Evolutionary conservation across 2,888 invertebrate species (phyloP), one percentile per base, ranked within the genome.

Genomic region (Diogma glabrata): DNA sequence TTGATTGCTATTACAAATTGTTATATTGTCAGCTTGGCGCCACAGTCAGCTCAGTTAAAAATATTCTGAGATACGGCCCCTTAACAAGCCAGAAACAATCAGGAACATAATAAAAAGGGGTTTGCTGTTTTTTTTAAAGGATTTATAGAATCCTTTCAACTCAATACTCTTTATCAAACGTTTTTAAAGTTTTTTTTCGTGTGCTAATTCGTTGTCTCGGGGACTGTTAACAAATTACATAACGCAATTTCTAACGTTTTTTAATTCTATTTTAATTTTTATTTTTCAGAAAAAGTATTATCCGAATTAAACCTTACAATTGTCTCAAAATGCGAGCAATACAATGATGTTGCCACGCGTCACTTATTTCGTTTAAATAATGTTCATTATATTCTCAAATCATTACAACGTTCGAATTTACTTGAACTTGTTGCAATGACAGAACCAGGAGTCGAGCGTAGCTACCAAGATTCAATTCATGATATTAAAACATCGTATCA

Each of bases 361-460:
- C 87, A 92, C 7, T 79, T 95, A 50, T 96, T 96, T 64, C 79
- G 93, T 54, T 73, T 96, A 40, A 97, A 97, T 70, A 97, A 97
- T 67, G 91, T 89, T 57, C 85, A 94, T 67, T 94, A 96, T 64
- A 84, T 96, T 54, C 73, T 94, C n/a, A 93, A 91, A 72, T 88
- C 93, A 9, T 73, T 96, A 20, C 87, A 89, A 60, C 80, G 90
- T 58, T 90, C 87, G 53, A 84, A 83, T 17, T 72, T 95, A 4
- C 71, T 96, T 62, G 88, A 90, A 59, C 72, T 94, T 52, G 79
- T 95, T 47, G 75, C 79, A 55, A 70, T 88, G 53, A 84, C 87
- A 0, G 92, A 93, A 66, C 85, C 87, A 0, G 87, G 87, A 47
- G 90, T 92, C 61, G 89, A 89, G 64, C 78, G 81, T 56, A 85